Evolutionary conservation across 2,797 vertebrate species (phyloP), one percentile per base, ranked within the genome.

Genomic region (Coluber constrictor): DNA sequence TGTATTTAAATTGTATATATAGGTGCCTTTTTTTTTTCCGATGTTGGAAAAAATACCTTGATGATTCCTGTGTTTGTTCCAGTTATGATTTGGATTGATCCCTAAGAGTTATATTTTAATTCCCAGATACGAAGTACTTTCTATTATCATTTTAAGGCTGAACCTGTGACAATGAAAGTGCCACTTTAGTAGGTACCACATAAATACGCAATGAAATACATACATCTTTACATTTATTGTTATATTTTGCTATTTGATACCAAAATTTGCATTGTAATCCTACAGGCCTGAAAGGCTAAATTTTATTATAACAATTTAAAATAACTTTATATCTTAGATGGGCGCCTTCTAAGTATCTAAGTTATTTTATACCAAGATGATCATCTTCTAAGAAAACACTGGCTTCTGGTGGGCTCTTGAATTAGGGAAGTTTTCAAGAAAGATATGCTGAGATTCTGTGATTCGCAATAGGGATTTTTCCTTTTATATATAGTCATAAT

Each of bases 211-310:
- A 93, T 47, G 43, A 87, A 90, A 74, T 70, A 4, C 60, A 57
- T 57, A 29, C 5, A 92, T 23, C 4, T 94, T 94, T 94, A 63
- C 29, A 95, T 60, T 88, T 87, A 94, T 93, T 94, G 32, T 60
- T 18, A 3, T 25, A 25, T 87, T 93, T 92, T 91, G 59, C 59
- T 47, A 55, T 90, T 95, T 86, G 87, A 59, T 93, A 66, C 86
- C 93, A 94, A 87, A 37, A 86, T 47, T 55, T 89, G 8, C 86
- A 27, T 94, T 70, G 74, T 37, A 83, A 56, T 57, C 86, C 60
- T n/a, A 87, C 1, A 63, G 29, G 90, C 20, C 56, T 92, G 51
- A 93, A 94, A 89, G 89, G 15, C n/a, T 61, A 29, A 94, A 95
- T 86, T 92, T 92, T 93, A 60, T 32, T 89, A 32, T 20, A 83